Evolutionary conservation across 92 coral and sea anemone genomes (phyloP).

Genomic region (Isaurus tuberculatus): DNA sequence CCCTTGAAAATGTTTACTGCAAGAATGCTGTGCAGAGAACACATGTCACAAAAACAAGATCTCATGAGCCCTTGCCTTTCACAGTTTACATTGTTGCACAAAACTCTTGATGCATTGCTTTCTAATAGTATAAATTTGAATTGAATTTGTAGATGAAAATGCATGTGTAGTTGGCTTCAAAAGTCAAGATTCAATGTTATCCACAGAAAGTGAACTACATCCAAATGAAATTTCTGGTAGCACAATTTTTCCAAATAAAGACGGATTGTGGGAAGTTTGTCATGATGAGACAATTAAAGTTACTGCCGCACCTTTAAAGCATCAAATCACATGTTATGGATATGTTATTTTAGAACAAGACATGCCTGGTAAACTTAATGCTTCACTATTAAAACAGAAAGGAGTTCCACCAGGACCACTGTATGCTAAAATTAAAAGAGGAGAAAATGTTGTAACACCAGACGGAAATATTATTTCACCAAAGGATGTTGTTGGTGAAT

Average conservation of each 20-base stretch:
- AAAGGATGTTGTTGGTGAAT: conserved; percentile 79
- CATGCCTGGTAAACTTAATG: conserved; percentile 87
- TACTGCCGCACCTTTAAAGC: conserved; percentile 88
- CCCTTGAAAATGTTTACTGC: no score
- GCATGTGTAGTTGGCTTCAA: neutral
- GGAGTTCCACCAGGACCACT: conserved; percentile 97
- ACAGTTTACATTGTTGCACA: no score
- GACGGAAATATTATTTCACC: conserved; percentile 80
- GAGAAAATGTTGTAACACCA: conserved; percentile 71
- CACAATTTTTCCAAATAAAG: conserved; percentile 51
- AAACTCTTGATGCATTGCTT: neutral
- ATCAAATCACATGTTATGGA: conserved; percentile 86
- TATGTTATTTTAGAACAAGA: conserved; percentile 81
- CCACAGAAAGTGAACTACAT: conserved; percentile 55
- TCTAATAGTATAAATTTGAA: neutral
- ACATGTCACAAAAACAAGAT: no score
- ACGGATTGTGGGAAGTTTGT: conserved; percentile 80
- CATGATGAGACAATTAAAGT: conserved; percentile 73
- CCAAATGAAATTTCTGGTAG: conserved; percentile 78
- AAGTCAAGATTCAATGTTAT: conserved; percentile 2
- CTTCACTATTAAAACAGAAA: conserved; percentile 72
- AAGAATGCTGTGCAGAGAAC: no score
- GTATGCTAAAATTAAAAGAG: conserved; percentile 88
- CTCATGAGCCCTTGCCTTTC: no score
- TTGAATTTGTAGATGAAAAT: neutral